A percentile compares a stretch with the other conserved stretches of the same genome.
Conservation (phyloP, 2,113 vertebrate species). For the Chloropsis hardwickii region DNA sequence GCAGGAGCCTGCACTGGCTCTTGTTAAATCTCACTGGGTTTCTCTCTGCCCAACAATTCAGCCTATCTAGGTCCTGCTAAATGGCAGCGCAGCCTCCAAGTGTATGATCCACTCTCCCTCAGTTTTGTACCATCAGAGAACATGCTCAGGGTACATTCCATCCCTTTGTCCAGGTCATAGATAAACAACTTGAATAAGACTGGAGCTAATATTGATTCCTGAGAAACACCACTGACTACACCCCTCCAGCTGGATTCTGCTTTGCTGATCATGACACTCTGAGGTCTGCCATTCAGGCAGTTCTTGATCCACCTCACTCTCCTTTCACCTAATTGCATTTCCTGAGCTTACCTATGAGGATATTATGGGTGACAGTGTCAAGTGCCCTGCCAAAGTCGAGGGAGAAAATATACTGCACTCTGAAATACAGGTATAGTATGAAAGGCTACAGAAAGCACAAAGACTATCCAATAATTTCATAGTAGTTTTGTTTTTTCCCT, state of each 20-base stretch:
- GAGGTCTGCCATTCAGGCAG: not conserved
- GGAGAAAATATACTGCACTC: not conserved
- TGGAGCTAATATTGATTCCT: not conserved
- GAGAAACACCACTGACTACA: not conserved
- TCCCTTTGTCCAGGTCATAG: fast-evolving
- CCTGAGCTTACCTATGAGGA: not conserved
- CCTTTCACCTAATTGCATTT: not conserved
- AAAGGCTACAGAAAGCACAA: not conserved
- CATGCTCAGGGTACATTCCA: not conserved
- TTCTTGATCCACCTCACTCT: not conserved
- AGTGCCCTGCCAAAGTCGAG: not conserved
- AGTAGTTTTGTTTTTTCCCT: not conserved
- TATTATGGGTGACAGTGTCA: not conserved
- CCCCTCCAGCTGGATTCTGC: not conserved
- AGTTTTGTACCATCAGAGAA: not conserved
- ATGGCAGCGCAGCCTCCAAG: not conserved
- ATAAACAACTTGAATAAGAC: not conserved
- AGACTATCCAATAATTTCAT: not conserved
- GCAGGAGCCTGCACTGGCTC: not conserved
- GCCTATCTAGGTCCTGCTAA: not conserved
- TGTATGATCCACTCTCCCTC: fast-evolving
- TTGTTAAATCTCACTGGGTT: not conserved
- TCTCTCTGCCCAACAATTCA: not conserved
- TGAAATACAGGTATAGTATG: not conserved
- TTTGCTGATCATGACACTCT: not conserved